Conservation (phyloP, 2,797 vertebrate species). For the Hephaestus fuliginosus region DNA sequence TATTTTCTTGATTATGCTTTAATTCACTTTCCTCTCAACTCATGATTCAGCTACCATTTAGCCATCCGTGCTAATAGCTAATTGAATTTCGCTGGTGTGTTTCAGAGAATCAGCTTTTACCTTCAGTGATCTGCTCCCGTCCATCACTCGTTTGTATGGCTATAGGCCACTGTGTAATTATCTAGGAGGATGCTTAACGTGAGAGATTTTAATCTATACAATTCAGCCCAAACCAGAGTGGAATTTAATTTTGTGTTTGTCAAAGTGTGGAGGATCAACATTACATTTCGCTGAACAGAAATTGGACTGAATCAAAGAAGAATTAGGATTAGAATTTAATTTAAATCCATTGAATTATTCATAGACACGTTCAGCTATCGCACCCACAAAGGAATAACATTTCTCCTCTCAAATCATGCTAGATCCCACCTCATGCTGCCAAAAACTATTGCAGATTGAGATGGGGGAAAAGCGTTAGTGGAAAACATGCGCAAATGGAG, state of each 20-base stretch:
- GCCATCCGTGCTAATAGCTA: slow-evolving; percentile 41
- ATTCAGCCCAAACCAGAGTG: slow-evolving; percentile 25
- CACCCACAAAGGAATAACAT: slow-evolving; percentile 42
- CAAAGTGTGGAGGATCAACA: slow-evolving; percentile 43
- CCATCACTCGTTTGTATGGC: slow-evolving; percentile 40
- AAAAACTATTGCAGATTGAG: slow-evolving; percentile 22
- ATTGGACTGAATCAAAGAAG: slow-evolving; percentile 53
- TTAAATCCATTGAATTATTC: slow-evolving; percentile 65
- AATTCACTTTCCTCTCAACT: slow-evolving; percentile 29
- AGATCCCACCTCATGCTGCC: slow-evolving; percentile 9
- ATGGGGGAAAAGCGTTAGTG: background rate
- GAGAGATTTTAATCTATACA: slow-evolving; percentile 26
- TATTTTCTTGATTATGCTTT: slow-evolving; percentile 21
- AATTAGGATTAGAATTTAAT: slow-evolving; percentile 58
- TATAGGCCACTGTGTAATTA: background rate
- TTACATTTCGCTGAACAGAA: slow-evolving; percentile 41
- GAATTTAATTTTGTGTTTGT: slow-evolving; percentile 46
- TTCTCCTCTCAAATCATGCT: slow-evolving; percentile 38
- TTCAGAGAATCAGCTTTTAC: slow-evolving; percentile 36
- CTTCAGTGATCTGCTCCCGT: slow-evolving; percentile 33
- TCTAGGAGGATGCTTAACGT: too few species aligned
- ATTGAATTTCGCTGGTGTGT: slow-evolving; percentile 46
- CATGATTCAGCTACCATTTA: slow-evolving; percentile 25
- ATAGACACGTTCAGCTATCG: slow-evolving; percentile 50
- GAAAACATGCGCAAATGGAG: too few species aligned